Evolutionary conservation across 2,797 vertebrate genomes (phyloP).

Genomic region (Crenuchus spilurus): DNA sequence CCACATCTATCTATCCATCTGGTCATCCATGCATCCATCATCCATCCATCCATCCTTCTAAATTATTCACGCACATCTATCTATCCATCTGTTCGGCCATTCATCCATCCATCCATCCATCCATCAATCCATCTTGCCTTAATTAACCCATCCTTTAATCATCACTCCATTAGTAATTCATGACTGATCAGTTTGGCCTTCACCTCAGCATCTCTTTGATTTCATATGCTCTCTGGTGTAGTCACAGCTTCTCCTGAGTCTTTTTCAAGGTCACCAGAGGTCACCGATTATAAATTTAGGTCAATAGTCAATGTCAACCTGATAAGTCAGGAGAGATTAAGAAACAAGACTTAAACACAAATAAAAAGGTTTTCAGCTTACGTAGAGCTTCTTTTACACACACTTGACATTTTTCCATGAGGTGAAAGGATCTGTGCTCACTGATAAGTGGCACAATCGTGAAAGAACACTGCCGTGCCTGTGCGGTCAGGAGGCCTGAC

Average conservation of each 20-base stretch:
- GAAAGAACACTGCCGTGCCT: too few relatives aligned
- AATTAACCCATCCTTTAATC: background rate
- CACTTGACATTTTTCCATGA: too few relatives aligned
- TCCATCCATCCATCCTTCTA: background rate
- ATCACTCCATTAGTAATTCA: background rate
- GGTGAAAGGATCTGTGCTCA: background rate
- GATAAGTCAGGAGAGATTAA: background rate
- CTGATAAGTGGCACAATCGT: background rate
- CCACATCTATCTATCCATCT: too few relatives aligned
- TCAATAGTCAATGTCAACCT: background rate
- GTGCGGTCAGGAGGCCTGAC: background rate
- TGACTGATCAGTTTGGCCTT: background rate
- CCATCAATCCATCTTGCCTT: constrained; percentile 7
- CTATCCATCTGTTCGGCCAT: background rate
- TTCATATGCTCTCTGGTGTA: background rate
- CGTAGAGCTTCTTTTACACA: too few relatives aligned
- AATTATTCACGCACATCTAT: too few relatives aligned
- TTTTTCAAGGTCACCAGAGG: background rate
- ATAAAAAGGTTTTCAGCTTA: background rate
- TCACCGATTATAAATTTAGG: background rate
- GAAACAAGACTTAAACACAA: background rate
- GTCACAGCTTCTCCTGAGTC: background rate
- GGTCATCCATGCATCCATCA: constrained; percentile 35
- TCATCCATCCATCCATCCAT: constrained; percentile 45
- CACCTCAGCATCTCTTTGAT: background rate